Percentiles rank a stretch among this genome's conserved stretches.
Conservation (phyloP, 1,140 invertebrate genomes). For the Pinna nobilis region DNA sequence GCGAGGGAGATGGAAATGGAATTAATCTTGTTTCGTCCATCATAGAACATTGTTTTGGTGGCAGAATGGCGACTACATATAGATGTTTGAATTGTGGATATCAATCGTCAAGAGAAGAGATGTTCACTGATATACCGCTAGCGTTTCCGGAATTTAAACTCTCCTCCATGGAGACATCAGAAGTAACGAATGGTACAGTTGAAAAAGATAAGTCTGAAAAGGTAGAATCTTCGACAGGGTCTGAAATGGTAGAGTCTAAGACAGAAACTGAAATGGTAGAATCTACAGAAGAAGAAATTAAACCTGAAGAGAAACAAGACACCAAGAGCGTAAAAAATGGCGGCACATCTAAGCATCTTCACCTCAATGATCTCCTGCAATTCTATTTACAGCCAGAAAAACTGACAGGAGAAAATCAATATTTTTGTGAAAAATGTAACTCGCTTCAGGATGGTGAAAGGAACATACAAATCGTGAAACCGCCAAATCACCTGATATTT, state of each 20-base stretch:
- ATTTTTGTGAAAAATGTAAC: slow-evolving; percentile 86
- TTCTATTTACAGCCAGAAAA: slow-evolving; percentile 86
- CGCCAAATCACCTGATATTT: slow-evolving; percentile 85
- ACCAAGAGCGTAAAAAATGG: too few relatives aligned
- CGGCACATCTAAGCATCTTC: slow-evolving; percentile 42
- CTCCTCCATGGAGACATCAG: slow-evolving; percentile 43
- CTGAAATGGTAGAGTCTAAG: not conserved
- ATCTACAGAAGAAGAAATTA: slow-evolving; percentile 1
- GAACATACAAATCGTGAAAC: slow-evolving; percentile 82
- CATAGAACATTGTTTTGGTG: slow-evolving; percentile 84
- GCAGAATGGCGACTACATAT: slow-evolving; percentile 83
- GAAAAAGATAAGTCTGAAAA: slow-evolving; percentile 1
- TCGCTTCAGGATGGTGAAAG: slow-evolving; percentile 85
- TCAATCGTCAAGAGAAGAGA: slow-evolving; percentile 83
- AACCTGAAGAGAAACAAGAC: not conserved
- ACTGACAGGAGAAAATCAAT: slow-evolving; percentile 87
- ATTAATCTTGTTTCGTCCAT: slow-evolving; percentile 66
- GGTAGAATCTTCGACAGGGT: not conserved
- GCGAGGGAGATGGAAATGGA: slow-evolving; percentile 26
- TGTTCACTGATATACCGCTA: slow-evolving; percentile 87
- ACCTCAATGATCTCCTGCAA: slow-evolving; percentile 78
- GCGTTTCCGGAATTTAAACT: slow-evolving; percentile 80
- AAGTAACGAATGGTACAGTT: slow-evolving; percentile 47
- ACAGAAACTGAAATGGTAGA: not conserved
- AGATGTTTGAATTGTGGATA: slow-evolving; percentile 83